Percentiles rank a stretch among this genome's conserved stretches.
Evolutionary conservation across 2,888 invertebrate species (phyloP).

Genomic region (Ligdia adustata): DNA sequence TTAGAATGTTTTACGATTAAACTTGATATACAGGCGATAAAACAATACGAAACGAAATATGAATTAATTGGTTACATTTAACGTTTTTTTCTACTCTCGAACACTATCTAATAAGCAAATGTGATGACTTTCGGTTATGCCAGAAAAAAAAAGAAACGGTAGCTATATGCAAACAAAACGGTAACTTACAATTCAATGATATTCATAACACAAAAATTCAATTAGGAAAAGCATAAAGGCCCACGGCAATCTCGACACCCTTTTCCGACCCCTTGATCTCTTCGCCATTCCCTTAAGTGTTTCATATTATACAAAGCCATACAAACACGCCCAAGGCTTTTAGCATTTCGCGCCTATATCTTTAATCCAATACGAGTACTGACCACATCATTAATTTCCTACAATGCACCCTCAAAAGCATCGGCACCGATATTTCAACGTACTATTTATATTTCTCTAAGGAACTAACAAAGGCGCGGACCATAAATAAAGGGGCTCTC

Average conservation of each 20-base stretch:
- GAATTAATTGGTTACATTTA: conserved; percentile 19
- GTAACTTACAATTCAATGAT: conserved; percentile 20
- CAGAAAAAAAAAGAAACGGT: not conserved
- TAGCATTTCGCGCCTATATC: conserved; percentile 67
- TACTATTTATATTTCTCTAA: conserved; percentile 81
- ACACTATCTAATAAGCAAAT: no score
- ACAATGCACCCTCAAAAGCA: conserved; percentile 78
- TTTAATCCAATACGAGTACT: conserved; percentile 77
- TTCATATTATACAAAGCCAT: conserved; percentile 74
- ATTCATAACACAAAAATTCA: conserved; percentile 50
- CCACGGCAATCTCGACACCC: conserved; percentile 44
- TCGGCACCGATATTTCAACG: conserved; percentile 74
- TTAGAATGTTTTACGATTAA: conserved; percentile 56
- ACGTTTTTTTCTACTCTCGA: no score
- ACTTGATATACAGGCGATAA: conserved; percentile 36
- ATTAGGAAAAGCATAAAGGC: conserved; percentile 50
- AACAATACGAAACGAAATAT: conserved; percentile 19
- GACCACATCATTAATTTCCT: conserved; percentile 83
- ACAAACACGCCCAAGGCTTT: conserved; percentile 73
- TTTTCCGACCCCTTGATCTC: conserved; percentile 46
- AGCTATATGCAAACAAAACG: conserved; percentile 20
- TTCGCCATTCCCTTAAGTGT: conserved; percentile 65
- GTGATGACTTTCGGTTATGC: no score
- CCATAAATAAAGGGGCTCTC: conserved; percentile 79
- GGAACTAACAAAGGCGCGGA: conserved; percentile 73